A percentile compares a stretch with the other conserved stretches of the same genome.
phyloP scores from a whole-genome alignment of 2,797 vertebrate species.

The Sebastes trivittatus region DNA sequence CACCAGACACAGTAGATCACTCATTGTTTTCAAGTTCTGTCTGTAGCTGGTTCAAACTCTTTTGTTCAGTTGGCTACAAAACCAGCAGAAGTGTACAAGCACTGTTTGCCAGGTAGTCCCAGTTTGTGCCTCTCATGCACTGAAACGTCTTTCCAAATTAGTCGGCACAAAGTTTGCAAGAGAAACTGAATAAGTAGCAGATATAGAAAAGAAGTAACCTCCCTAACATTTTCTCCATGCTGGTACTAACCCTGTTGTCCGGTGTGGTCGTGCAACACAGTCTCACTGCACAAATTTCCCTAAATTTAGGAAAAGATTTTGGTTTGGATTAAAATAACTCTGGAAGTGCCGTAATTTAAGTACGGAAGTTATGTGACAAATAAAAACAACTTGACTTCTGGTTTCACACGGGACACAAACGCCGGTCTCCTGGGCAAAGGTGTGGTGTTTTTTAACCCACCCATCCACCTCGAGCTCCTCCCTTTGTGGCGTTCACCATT shows the following conservation, averaged over 20 bases:
- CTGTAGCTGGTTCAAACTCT: not conserved
- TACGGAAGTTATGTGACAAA: too few relatives aligned
- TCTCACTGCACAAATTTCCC: not conserved
- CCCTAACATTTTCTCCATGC: not conserved
- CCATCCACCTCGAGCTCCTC: too few relatives aligned
- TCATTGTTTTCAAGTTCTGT: not conserved
- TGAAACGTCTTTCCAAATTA: not conserved
- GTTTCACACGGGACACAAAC: too few relatives aligned
- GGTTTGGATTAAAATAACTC: too few relatives aligned
- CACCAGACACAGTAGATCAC: not conserved
- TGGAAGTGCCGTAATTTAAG: too few relatives aligned
- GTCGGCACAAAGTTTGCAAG: not conserved
- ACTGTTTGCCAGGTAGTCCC: not conserved
- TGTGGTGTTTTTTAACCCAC: too few relatives aligned
- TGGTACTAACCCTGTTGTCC: not conserved
- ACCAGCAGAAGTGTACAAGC: not conserved
- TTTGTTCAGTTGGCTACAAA: not conserved
- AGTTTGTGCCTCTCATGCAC: not conserved
- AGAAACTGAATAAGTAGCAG: not conserved
- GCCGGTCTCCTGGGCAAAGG: fast-evolving
- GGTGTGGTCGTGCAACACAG: not conserved
- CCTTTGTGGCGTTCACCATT: too few relatives aligned
- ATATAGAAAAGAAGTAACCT: not conserved
- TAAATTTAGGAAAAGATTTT: too few relatives aligned
- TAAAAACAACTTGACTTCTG: too few relatives aligned